Evolutionary conservation across 1,140 invertebrate genomes (phyloP).

Genomic region (Pissodes strobi): DNA sequence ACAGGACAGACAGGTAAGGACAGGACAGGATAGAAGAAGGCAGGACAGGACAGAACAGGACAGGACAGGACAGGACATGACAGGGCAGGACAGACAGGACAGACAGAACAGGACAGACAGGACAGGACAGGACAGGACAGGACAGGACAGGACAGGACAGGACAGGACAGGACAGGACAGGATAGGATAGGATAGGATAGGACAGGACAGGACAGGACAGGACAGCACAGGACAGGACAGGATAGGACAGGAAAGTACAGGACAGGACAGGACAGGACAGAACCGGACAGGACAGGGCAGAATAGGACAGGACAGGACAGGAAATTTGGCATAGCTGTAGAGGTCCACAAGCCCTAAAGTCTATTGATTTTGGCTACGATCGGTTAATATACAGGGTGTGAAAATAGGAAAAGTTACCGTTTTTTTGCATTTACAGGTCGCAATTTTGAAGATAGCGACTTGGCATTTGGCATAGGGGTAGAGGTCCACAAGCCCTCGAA

Average conservation of each 20-base stretch:
- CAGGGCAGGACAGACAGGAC: no score
- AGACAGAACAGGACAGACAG: no score
- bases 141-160: neutral
- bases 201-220: neutral
- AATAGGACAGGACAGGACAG: neutral
- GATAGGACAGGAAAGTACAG: neutral
- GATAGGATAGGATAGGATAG: neutral
- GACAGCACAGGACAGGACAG: neutral
- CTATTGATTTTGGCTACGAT: no score
- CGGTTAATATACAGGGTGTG: no score
- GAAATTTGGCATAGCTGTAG: no score
- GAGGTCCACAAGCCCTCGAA: no score
- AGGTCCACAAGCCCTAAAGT: no score
- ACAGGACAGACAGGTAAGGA: neutral
- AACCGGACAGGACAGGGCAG: neutral
- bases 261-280: neutral
- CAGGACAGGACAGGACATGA: neutral
- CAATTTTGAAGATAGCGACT: no score
- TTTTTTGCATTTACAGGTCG: no score
- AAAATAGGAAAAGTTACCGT: no score
- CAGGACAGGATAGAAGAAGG: neutral
- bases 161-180: neutral
- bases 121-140: neutral
- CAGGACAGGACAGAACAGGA: neutral
- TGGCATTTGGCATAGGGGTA: no score